Base-by-base conservation (phyloP, 2,888 invertebrate genomes). In the Lamproptera curius region DNA sequence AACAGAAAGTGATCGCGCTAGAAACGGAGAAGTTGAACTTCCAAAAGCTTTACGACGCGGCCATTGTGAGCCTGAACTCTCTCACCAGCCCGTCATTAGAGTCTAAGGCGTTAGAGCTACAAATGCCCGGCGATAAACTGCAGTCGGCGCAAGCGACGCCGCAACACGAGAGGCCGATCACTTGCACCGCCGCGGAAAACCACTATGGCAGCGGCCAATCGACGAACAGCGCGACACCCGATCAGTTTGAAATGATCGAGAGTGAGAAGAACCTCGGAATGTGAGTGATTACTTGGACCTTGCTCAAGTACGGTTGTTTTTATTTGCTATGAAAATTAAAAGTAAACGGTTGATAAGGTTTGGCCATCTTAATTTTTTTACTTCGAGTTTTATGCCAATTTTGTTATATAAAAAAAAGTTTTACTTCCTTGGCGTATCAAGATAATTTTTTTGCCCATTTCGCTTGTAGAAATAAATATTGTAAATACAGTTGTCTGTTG, bases 161-260 rank as follows among this genome's bases (percentile, higher is more conserved):
- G 16, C 64, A 68, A 34, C 58, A 56, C 9, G 59, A 57, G 1
- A 76, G 69, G 37, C 88, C 86, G 0, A 56, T 88, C 16, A 81
- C 88, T 8, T 78, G 70, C 59, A 83, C 76, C 1, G 88, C 88
- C 1, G 61, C 76, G 1, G 88, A 88, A 51, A 88, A 88, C 55
- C 86, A 88, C 55, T 88, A 89, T 53, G 86, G 88, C 10, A 88
- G 88, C 62, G 78, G 77, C 0, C 68, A 85, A 49, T 88, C 90
- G 0, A 88, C 88, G 0, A 85, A 89, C 41, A 90, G 90, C 60
- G 88, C 83, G 1, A 90, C 91, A 0, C 91, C 90, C 0, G 91
- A 91, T 57, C 89, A 90, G 62, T 91, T 91, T 71, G 91, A 91
- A 71, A 90, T 91, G 60, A 90, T 91, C 55, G 90, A 90, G 42